These are phyloP conservation scores for Coelopa frigida DNA, from an alignment of 1,140 invertebrate genomes.

Conservation along the genomic window DNA sequence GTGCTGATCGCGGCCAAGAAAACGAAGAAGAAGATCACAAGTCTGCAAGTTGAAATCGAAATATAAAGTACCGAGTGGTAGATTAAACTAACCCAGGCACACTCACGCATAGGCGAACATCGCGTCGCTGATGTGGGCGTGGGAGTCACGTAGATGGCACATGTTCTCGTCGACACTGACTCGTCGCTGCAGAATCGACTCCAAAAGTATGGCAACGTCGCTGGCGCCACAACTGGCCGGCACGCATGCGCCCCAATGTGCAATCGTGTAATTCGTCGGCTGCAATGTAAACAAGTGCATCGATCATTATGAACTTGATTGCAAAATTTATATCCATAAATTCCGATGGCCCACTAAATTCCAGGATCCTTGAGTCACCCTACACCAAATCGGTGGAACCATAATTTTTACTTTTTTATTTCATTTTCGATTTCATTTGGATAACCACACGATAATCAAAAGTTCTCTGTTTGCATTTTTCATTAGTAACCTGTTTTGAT, in stretches of 20 bases:
- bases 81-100: too few species aligned
- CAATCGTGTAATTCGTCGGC: conserved; percentile 37
- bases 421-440: too few species aligned
- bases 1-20: conserved; percentile 20
- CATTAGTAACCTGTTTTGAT: too few species aligned
- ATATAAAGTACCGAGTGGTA: neutral
- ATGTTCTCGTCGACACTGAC: conserved; percentile 32
- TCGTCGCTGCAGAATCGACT: conserved; percentile 46
- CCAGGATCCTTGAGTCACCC: too few species aligned
- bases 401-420: too few species aligned
- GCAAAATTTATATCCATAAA: too few species aligned
- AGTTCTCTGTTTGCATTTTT: too few species aligned
- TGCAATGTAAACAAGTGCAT: conserved; percentile 18
- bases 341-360: too few species aligned
- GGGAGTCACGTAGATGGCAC: conserved; percentile 40
- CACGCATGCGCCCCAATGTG: conserved; percentile 58
- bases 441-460: too few species aligned
- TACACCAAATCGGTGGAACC: too few species aligned
- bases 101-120: conserved; percentile 52
- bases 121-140: conserved; percentile 10
- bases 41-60: conserved; percentile 23
- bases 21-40: conserved; percentile 29
- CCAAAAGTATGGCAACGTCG: conserved; percentile 49
- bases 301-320: too few species aligned
- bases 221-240: conserved; percentile 50